Evolutionary conservation across 2,888 invertebrate genomes (phyloP).

Genomic region (Eubasilissa splendida): DNA sequence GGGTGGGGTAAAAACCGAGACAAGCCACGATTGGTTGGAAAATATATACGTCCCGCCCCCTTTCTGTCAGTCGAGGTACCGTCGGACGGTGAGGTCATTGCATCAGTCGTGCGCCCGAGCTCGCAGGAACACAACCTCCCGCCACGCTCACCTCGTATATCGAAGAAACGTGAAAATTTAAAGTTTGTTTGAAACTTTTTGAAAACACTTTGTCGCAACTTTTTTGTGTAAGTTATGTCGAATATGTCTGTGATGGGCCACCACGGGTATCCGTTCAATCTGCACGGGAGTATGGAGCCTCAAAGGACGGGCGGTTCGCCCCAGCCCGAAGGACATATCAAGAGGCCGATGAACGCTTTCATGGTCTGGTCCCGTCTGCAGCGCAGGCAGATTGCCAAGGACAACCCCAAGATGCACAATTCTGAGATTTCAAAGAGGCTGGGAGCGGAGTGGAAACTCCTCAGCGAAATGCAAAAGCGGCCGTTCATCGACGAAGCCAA

Average conservation of each 20-base stretch:
- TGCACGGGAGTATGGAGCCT: constrained; percentile 71
- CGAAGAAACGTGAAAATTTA: constrained; percentile 32
- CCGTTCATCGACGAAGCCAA: constrained; percentile 98
- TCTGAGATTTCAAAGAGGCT: constrained; percentile 92
- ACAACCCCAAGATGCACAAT: constrained; percentile 95
- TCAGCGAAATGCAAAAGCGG: constrained; percentile 89
- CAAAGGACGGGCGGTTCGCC: constrained; percentile 70
- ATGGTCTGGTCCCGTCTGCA: constrained; percentile 98
- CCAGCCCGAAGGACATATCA: constrained; percentile 85
- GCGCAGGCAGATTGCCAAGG: constrained; percentile 91
- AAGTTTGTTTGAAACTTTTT: constrained; percentile 35
- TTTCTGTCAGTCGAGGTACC: constrained; percentile 43
- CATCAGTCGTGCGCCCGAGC: constrained; percentile 55
- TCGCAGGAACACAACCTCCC: constrained; percentile 43
- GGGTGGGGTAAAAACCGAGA: constrained; percentile 47
- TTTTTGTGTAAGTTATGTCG: constrained; percentile 41
- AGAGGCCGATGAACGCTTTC: constrained; percentile 98
- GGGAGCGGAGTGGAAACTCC: constrained; percentile 94
- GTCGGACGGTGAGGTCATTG: constrained; percentile 47
- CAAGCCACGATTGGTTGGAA: constrained; percentile 48
- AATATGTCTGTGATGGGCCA: constrained; percentile 71
- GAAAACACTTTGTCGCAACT: constrained; percentile 14
- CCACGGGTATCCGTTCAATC: constrained; percentile 72
- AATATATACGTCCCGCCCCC: constrained; percentile 43
- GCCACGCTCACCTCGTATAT: constrained; percentile 4